Conservation (phyloP, 1,140 invertebrate species). For the Plectrocnemia conspersa region DNA sequence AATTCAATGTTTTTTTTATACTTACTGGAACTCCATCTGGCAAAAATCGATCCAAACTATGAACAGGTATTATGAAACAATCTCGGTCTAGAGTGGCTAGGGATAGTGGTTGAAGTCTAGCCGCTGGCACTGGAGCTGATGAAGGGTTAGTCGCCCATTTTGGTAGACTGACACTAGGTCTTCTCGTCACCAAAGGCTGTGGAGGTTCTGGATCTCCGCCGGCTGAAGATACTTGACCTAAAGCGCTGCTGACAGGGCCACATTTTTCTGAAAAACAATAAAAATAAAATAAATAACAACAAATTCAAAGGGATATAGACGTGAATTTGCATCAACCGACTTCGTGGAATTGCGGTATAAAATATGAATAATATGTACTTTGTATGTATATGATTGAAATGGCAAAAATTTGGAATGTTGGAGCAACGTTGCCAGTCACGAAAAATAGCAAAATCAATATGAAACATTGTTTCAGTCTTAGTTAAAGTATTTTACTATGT, state of each 20-base stretch:
- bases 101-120: slow-evolving; percentile 62
- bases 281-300: slow-evolving; percentile 3
- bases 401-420: too few species aligned
- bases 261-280: slow-evolving; percentile 44
- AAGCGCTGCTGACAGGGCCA: slow-evolving; percentile 44
- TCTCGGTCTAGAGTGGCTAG: slow-evolving; percentile 75
- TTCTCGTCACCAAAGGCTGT: slow-evolving; percentile 44
- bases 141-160: slow-evolving; percentile 41
- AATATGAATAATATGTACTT: too few species aligned
- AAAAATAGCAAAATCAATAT: too few species aligned
- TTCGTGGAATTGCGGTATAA: too few species aligned
- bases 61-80: slow-evolving; percentile 85
- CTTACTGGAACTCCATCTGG: slow-evolving; percentile 80
- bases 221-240: slow-evolving; percentile 37
- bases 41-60: slow-evolving; percentile 77
- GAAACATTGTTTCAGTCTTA: too few species aligned
- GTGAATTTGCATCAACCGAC: too few species aligned
- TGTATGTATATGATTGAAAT: too few species aligned
- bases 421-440: too few species aligned
- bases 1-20: slow-evolving; percentile 22
- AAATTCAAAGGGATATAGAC: too few species aligned
- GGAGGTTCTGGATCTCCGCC: slow-evolving; percentile 46
- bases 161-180: slow-evolving; percentile 46
- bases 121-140: slow-evolving; percentile 27
- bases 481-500: too few species aligned